Base-by-base conservation (phyloP, 1,140 invertebrate genomes). In the Aphidius gifuensis region DNA sequence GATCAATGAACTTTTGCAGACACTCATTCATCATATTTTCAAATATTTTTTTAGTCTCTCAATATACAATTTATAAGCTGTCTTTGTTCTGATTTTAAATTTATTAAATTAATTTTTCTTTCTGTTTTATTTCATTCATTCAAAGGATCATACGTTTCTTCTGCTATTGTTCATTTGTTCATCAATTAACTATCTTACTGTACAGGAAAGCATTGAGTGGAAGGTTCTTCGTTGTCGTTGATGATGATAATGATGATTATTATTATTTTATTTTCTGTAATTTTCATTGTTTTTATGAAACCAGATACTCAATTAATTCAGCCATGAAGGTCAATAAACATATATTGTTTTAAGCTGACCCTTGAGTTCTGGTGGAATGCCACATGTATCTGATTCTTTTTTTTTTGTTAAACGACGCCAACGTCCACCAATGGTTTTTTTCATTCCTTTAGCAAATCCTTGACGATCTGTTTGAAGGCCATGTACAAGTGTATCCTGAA, bases 271-370 rank as follows among this genome's bases (percentile, higher is more conserved):
- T 4, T 21, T n/a, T 21, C 5, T 49, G 16, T 16, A 21, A 16
- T 16, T 16, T 55, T 61, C 0, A 47, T 9, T 23, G 42, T 46
- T 6, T 16, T 38, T 38, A 8, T 53, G 21, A 39, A 39, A 9
- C 7, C 38, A 53, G 32, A 53, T 32, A 32, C 23, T 32, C 23
- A 32, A 32, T 32, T 32, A 53, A 53, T 16, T 6, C 8, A 49
- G n/a, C 9, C 54, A 47, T 38, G 64, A 58, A 32, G 60, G 65
- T 87, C 84, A 93, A 82, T 93, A 93, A 68, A 93, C 92, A 79
- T 93, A 93, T 70, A 93, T 93, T 73, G 91, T 89, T 80, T 93
- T 93, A 47, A 93, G 84, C 80, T 93, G 92, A 66, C 91, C 90
- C 78, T 91, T 90, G 63, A 92, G 83, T 80, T 93, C 91, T 40